Evolutionary conservation across 2,113 vertebrate genomes (phyloP), one percentile per base, ranked within the genome.

Genomic region (Pteruthius melanotis): DNA sequence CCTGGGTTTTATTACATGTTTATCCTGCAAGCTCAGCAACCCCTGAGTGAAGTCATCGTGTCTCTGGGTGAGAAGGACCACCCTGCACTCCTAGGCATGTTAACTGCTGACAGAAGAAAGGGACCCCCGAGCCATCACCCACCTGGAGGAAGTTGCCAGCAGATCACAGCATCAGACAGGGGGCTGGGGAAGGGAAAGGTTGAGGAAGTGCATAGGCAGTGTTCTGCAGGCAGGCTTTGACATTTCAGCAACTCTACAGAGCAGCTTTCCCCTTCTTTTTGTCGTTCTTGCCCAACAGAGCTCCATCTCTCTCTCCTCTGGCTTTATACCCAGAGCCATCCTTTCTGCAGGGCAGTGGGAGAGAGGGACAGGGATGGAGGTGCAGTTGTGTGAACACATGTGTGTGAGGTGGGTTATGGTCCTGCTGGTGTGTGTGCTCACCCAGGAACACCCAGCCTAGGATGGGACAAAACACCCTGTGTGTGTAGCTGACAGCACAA

Each of bases 1-100:
- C 90, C 78, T 95, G 66, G 61, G 49, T 40, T 85, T 87, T 76
- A 53, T 91, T 85, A 64, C 74, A 35, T 15, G 20, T 69, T 93
- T 60, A 5, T 87, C 57, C 49, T 91, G 5, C 50, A 18, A n/a
- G 65, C 10, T 85, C 78, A 68, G 70, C 33, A 94, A 50, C 11
- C 31, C 79, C 56, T 56, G 70, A n/a, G 69, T 24, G 53, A 35
- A 79, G 35, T 78, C 1, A 0, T 37, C 0, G 0, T 39, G 74
- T 56, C 33, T 5, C 50, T 8, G 30, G 42, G 23, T 63, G 21
- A 81, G 87, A 56, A 85, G 63, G 49, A 75, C 35, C 7, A 2
- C 60, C 22, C 37, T 50, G 69, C 3, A 5, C 26, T 65, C 31
- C 39, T 10, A 65, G 37, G 23, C 18, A 57, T 79, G 28, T 57